Conservation (phyloP, 1,140 invertebrate species). For the Mylabris phalerata region DNA sequence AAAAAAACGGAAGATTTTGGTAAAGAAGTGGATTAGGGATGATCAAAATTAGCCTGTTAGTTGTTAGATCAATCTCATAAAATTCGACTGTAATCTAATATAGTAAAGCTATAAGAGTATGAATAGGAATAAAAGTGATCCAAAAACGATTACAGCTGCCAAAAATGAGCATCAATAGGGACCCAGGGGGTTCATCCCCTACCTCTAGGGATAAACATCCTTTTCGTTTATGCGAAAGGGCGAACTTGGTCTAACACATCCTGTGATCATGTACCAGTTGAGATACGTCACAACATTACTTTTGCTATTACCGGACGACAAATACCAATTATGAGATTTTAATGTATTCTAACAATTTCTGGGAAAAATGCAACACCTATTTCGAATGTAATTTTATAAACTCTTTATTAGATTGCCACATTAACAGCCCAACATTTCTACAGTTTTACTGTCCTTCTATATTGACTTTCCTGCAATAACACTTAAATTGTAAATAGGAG, state of each 20-base stretch:
- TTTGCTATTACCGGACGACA: no score
- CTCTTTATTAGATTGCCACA: no score
- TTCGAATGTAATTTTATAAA: no score
- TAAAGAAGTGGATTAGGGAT: background rate
- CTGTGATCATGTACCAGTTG: constrained; percentile 7
- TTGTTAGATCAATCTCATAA: constrained; percentile 7
- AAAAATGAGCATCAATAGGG: constrained; percentile 41
- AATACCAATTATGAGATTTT: no score
- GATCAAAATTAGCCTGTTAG: background rate
- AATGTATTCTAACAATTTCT: no score
- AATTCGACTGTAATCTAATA: constrained; percentile 40
- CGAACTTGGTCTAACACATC: constrained; percentile 6
- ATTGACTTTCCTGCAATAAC: constrained; percentile 10
- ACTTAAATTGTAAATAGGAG: constrained; percentile 30
- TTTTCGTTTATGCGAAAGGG: constrained; percentile 1
- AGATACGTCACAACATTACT: no score
- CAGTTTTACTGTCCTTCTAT: no score
- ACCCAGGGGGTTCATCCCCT: constrained; percentile 27
- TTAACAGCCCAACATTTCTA: no score
- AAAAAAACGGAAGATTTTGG: background rate
- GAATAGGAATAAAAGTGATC: constrained; percentile 43
- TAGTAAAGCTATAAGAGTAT: constrained; percentile 35
- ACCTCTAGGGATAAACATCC: constrained; percentile 7
- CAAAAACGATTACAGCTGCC: constrained; percentile 44
- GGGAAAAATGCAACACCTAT: no score